A percentile compares a stretch with the other conserved stretches of the same genome.
Conservation (phyloP, 2,797 vertebrate species). For the Xenentodon cancila region DNA sequence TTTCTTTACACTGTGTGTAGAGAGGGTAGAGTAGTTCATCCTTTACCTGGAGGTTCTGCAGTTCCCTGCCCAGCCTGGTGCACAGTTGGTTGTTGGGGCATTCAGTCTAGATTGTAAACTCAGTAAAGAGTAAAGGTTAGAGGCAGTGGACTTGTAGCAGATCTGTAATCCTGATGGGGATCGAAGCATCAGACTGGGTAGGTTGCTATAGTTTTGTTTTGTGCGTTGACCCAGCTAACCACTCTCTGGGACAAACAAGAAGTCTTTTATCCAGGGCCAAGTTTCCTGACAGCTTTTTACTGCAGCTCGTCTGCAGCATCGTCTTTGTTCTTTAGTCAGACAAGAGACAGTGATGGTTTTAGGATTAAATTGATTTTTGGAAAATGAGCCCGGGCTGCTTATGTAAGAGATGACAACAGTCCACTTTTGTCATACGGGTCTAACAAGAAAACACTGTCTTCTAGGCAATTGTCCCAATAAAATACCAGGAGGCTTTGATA, state of each 20-base stretch:
- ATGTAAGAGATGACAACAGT: constrained; percentile 37
- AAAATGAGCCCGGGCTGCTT: constrained; percentile 40
- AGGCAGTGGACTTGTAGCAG: constrained; percentile 19
- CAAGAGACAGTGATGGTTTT: constrained; percentile 56
- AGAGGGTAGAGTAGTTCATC: background rate
- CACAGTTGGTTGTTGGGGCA: constrained; percentile 9
- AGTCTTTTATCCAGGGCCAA: constrained; percentile 73
- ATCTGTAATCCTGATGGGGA: constrained; percentile 32
- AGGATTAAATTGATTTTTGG: constrained; percentile 53
- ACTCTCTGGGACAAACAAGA: constrained; percentile 65
- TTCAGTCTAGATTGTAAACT: constrained; percentile 10
- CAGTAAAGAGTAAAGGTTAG: background rate
- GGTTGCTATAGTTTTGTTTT: constrained; percentile 47
- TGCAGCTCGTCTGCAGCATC: constrained; percentile 54
- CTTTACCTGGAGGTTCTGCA: constrained; percentile 9
- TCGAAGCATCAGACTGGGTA: constrained; percentile 27
- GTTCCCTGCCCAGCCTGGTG: constrained; percentile 31
- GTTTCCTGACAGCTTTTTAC: constrained; percentile 53
- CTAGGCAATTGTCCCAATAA: no score
- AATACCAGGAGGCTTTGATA: no score
- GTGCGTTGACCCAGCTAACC: constrained; percentile 60
- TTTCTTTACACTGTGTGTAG: no score
- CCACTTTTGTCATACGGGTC: constrained; percentile 26
- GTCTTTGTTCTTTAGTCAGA: constrained; percentile 55
- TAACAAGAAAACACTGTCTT: constrained; percentile 5